A percentile compares a stretch with the other conserved stretches of the same genome.
phyloP scores from a whole-genome alignment of 2,797 vertebrate genomes.

The Semotilus atromaculatus region DNA sequence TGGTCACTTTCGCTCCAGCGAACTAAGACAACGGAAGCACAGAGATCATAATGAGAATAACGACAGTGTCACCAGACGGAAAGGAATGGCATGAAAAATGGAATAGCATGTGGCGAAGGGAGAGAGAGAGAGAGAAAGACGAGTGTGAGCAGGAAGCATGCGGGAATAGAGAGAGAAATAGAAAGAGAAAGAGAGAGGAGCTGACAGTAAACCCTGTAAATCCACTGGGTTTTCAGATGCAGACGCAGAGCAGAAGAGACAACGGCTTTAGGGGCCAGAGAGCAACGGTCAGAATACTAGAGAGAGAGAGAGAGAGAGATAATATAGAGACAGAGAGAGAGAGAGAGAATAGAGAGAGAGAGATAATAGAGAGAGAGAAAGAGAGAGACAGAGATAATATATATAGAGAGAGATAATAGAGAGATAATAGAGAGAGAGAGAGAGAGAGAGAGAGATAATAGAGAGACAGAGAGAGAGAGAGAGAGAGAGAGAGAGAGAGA shows the following conservation, averaged over 20 bases:
- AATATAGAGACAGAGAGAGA: neutral
- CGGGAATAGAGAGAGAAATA: slow-evolving; percentile 49
- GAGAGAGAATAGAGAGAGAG: slow-evolving; percentile 1
- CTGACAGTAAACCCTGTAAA: slow-evolving; percentile 79
- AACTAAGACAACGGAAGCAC: slow-evolving; percentile 52
- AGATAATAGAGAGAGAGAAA: slow-evolving; percentile 71
- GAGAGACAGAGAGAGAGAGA: slow-evolving; percentile 55
- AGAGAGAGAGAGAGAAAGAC: slow-evolving; percentile 55
- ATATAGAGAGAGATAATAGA: slow-evolving; percentile 30
- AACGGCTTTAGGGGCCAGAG: slow-evolving; percentile 78
- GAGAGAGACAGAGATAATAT: slow-evolving; percentile 71
- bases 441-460: slow-evolving; percentile 20
- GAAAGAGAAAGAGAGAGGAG: slow-evolving; percentile 62
- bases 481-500: slow-evolving; percentile 29
- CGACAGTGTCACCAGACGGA: slow-evolving; percentile 67
- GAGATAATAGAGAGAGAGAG: neutral
- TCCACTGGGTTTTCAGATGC: slow-evolving; percentile 79
- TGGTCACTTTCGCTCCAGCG: slow-evolving; percentile 53
- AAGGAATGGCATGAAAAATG: slow-evolving; percentile 65
- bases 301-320: slow-evolving; percentile 32
- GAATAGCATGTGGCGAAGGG: slow-evolving; percentile 54
- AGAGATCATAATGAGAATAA: slow-evolving; percentile 65
- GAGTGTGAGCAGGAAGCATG: slow-evolving; percentile 49
- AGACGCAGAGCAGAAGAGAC: slow-evolving; percentile 82
- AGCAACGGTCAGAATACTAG: slow-evolving; percentile 75